Percentiles rank a stretch among this genome's conserved stretches.
Evolutionary conservation across 2,888 invertebrate species (phyloP).

Genomic region (Metellina segmentata): DNA sequence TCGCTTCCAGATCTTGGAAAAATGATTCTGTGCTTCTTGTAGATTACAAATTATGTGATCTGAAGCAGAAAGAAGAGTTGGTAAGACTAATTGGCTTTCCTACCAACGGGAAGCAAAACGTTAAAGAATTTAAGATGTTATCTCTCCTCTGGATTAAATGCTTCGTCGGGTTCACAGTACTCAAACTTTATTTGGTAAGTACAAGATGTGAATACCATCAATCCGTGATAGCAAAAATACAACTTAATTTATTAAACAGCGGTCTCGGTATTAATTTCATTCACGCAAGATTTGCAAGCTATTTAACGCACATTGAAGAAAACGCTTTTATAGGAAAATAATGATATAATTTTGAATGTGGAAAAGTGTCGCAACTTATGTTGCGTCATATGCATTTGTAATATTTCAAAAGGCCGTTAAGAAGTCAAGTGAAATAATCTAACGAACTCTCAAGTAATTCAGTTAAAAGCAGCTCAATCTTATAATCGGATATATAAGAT

Average conservation of each 20-base stretch:
- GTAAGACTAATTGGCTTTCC: neutral
- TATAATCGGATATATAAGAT: too few relatives aligned
- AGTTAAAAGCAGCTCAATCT: too few relatives aligned
- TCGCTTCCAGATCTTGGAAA: conserved; percentile 17
- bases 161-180: neutral
- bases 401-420: too few relatives aligned
- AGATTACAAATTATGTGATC: conserved; percentile 4
- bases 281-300: neutral
- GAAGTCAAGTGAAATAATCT: too few relatives aligned
- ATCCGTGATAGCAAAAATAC: neutral
- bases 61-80: neutral
- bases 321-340: neutral
- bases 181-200: neutral
- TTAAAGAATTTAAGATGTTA: neutral
- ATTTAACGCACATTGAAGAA: neutral
- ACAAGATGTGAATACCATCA: neutral
- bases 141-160: neutral
- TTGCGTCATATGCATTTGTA: too few relatives aligned
- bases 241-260: neutral
- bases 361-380: too few relatives aligned
- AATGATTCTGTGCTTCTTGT: conserved; percentile 25
- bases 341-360: too few relatives aligned
- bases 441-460: too few relatives aligned
- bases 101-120: neutral
- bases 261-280: neutral